Conservation (phyloP, 2,113 vertebrate genomes). For the Arizona elegans region DNA sequence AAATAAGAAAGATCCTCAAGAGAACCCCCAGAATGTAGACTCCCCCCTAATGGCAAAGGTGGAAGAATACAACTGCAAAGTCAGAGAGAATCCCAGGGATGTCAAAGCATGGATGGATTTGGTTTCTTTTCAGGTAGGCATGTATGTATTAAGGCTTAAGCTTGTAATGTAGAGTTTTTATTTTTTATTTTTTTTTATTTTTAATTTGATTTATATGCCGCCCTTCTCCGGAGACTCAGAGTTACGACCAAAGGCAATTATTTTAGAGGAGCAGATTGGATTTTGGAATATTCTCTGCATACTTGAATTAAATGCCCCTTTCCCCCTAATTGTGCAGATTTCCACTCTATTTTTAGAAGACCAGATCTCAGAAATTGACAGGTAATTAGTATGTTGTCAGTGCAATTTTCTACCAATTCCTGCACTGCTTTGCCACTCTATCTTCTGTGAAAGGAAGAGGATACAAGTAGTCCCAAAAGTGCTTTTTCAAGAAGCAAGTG, state of each 20-base stretch:
- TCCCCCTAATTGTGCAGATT: not conserved
- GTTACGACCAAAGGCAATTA: not conserved
- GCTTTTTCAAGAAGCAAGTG: too few species aligned
- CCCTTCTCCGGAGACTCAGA: too few species aligned
- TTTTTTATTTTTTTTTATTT: too few species aligned
- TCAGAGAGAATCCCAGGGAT: constrained; percentile 87
- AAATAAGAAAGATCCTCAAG: constrained; percentile 42
- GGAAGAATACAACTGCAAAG: constrained; percentile 86
- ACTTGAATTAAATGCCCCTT: not conserved
- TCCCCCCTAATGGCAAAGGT: constrained; percentile 68
- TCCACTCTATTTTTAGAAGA: not conserved
- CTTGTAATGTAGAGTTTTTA: not conserved
- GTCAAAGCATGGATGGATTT: constrained; percentile 87
- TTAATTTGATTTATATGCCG: too few species aligned
- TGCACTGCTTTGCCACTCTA: not conserved
- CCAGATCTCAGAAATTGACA: not conserved
- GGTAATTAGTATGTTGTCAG: too few species aligned
- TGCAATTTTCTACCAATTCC: not conserved
- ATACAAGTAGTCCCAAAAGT: too few species aligned
- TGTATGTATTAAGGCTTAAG: not conserved
- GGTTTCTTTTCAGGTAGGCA: constrained; percentile 85
- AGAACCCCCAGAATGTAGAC: constrained; percentile 38
- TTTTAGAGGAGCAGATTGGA: not conserved
- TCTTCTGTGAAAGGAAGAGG: not conserved
- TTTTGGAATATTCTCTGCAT: not conserved